A percentile compares a stretch with the other conserved stretches of the same genome.
Conservation (phyloP, 64 coral and sea anemone species). For the Actinia equina region DNA sequence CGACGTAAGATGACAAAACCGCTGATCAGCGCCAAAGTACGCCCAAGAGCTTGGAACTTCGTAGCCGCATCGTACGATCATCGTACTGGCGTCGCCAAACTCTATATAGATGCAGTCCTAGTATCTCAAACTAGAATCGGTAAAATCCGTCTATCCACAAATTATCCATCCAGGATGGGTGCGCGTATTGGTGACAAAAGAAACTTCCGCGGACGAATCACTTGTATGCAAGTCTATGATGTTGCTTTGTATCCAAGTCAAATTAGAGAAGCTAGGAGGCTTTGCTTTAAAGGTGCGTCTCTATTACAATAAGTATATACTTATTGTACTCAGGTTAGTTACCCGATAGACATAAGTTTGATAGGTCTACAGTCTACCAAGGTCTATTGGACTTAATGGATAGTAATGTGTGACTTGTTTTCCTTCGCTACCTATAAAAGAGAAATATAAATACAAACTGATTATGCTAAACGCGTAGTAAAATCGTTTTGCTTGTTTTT, state of each 20-base stretch:
- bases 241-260: conserved; percentile 29
- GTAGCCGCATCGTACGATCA: conserved; percentile 57
- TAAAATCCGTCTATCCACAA: conserved; percentile 48
- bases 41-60: conserved; percentile 62
- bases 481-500: background rate
- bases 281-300: conserved; percentile 57
- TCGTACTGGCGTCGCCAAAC: conserved; percentile 31
- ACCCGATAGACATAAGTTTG: too few relatives aligned
- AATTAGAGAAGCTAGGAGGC: conserved; percentile 26
- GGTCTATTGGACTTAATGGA: background rate
- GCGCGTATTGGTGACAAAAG: conserved; percentile 46
- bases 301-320: background rate
- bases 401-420: background rate
- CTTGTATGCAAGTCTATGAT: conserved; percentile 77
- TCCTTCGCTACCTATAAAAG: background rate
- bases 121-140: conserved; percentile 35
- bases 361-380: too few relatives aligned
- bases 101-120: conserved; percentile 43
- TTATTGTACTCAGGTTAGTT: background rate
- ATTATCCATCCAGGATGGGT: conserved; percentile 65
- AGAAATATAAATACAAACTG: background rate
- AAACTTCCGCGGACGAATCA: conserved; percentile 65
- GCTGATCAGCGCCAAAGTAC: conserved; percentile 33
- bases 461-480: background rate
- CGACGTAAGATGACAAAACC: conserved; percentile 9